These are phyloP conservation scores for Ascaphus truei DNA, from an alignment of 2,113 vertebrate species.

Conservation along the genomic window DNA sequence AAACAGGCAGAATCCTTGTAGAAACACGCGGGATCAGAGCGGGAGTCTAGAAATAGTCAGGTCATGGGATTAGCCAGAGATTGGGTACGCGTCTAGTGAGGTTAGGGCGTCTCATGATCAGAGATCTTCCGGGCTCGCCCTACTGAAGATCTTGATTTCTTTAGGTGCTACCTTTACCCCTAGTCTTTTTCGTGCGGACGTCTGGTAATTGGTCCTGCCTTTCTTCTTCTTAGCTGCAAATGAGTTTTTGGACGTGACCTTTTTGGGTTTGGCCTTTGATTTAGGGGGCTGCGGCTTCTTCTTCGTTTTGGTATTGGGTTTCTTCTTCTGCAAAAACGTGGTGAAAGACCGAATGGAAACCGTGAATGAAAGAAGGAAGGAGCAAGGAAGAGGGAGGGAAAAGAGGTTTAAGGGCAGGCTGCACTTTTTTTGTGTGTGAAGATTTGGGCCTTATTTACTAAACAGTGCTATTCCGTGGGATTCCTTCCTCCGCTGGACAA, in stretches of 20 bases:
- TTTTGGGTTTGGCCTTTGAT: constrained; percentile 80
- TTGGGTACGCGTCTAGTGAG: constrained; percentile 63
- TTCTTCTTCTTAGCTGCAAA: constrained; percentile 84
- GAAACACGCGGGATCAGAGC: constrained; percentile 35
- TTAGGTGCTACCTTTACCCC: constrained; percentile 83
- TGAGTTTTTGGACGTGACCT: constrained; percentile 79
- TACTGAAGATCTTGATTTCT: constrained; percentile 88
- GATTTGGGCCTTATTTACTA: background rate
- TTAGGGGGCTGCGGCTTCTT: constrained; percentile 81
- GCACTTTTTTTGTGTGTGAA: background rate
- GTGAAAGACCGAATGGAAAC: constrained; percentile 71
- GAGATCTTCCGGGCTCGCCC: constrained; percentile 80
- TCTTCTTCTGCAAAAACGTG: constrained; percentile 85
- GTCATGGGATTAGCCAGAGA: constrained; percentile 63
- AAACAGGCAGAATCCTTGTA: background rate
- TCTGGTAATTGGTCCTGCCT: constrained; percentile 72
- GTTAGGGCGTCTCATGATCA: constrained; percentile 77
- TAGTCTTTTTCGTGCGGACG: constrained; percentile 77
- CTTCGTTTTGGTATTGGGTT: constrained; percentile 89
- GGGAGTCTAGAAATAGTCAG: constrained; percentile 51
- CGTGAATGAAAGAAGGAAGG: constrained; percentile 61
- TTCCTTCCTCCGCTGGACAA: too few relatives aligned
- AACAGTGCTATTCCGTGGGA: background rate
- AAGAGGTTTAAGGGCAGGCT: constrained; percentile 23
- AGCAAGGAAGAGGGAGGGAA: constrained; percentile 51